A percentile compares a stretch with the other conserved stretches of the same genome.
Conservation (phyloP, 2,888 invertebrate species). For the Archips crataeganus region DNA sequence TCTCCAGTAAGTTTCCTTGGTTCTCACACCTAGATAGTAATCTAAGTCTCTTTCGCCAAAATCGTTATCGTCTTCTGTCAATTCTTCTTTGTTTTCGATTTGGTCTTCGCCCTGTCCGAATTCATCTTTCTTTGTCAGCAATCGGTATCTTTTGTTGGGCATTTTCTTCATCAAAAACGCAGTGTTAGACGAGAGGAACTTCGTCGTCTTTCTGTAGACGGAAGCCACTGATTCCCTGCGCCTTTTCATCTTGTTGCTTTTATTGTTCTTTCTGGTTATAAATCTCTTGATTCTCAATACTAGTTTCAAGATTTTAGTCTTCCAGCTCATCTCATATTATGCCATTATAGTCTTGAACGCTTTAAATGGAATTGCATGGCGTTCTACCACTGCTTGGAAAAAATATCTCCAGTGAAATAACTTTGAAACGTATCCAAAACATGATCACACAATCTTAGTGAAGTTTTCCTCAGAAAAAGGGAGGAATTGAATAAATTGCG, state of each 20-base stretch:
- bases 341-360: neutral
- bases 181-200: slow-evolving; percentile 72
- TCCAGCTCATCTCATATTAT: slow-evolving; percentile 52
- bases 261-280: slow-evolving; percentile 51
- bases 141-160: slow-evolving; percentile 65
- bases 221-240: slow-evolving; percentile 77
- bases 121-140: slow-evolving; percentile 62
- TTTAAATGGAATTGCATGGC: neutral
- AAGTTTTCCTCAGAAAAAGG: slow-evolving; percentile 13
- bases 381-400: neutral
- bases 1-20: slow-evolving; percentile 75
- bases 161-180: slow-evolving; percentile 71
- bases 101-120: slow-evolving; percentile 48
- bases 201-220: slow-evolving; percentile 78
- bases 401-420: neutral
- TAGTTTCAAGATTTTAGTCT: slow-evolving; percentile 48
- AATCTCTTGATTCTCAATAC: slow-evolving; percentile 52
- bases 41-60: slow-evolving; percentile 75
- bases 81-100: slow-evolving; percentile 46
- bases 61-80: slow-evolving; percentile 60
- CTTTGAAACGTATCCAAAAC: neutral
- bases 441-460: neutral
- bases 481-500: slow-evolving; percentile 27
- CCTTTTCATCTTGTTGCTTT: slow-evolving; percentile 64
- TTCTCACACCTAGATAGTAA: slow-evolving; percentile 75